Evolutionary conservation across 2,888 invertebrate genomes (phyloP).

Genomic region (Ennomos erosarius): DNA sequence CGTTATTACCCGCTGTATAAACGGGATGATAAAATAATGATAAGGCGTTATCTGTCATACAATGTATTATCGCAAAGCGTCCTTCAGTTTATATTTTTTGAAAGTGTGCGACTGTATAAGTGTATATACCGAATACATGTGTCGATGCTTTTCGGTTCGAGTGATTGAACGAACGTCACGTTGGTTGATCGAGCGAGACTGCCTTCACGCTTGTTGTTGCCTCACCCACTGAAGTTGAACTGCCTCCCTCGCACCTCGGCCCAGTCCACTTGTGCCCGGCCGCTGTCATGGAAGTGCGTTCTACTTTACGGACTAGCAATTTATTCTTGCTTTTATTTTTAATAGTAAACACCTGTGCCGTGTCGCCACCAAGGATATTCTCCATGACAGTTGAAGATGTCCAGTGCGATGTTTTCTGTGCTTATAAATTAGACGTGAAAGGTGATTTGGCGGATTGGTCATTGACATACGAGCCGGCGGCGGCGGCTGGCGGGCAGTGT

Average conservation of each 20-base stretch:
- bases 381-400: slow-evolving; percentile 60
- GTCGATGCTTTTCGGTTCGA: too few species aligned
- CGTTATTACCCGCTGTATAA: slow-evolving; percentile 8
- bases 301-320: slow-evolving; percentile 73
- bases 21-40: too few species aligned
- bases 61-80: slow-evolving; percentile 10
- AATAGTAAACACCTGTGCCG: slow-evolving; percentile 65
- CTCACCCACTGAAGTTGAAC: too few species aligned
- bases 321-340: slow-evolving; percentile 77
- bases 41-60: slow-evolving; percentile 14
- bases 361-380: slow-evolving; percentile 77
- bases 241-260: background rate
- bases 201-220: too few species aligned
- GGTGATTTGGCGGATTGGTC: slow-evolving; percentile 67
- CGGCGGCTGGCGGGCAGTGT: slow-evolving; percentile 51
- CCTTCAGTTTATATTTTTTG: slow-evolving; percentile 3
- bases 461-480: slow-evolving; percentile 61
- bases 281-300: slow-evolving; percentile 65
- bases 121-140: too few species aligned
- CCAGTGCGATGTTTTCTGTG: slow-evolving; percentile 64
- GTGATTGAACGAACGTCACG: too few species aligned
- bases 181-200: too few species aligned
- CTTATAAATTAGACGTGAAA: slow-evolving; percentile 64
- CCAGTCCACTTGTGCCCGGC: slow-evolving; percentile 12
- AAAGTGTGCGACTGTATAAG: too few species aligned